Evolutionary conservation across 2,797 vertebrate species (phyloP).

Genomic region (Enteromius mattozi): DNA sequence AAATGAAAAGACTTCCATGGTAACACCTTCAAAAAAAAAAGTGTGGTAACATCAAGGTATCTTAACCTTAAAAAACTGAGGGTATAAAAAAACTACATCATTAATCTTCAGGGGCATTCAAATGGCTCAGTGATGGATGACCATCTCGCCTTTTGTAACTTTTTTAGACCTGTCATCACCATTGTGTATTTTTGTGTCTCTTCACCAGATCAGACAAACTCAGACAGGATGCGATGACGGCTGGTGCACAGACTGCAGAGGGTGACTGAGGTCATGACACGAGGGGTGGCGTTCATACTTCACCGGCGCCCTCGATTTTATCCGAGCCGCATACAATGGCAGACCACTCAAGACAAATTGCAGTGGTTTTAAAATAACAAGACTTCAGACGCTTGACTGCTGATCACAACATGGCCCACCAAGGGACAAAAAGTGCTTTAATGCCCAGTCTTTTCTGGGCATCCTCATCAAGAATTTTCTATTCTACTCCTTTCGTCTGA

Average conservation of each 20-base stretch:
- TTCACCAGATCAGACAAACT: slow-evolving; percentile 20
- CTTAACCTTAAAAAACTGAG: slow-evolving; percentile 10
- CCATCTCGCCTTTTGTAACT: slow-evolving; percentile 21
- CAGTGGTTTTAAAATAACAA: slow-evolving; percentile 64
- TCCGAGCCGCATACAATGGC: slow-evolving; percentile 64
- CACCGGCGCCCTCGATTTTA: slow-evolving; percentile 52
- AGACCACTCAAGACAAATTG: slow-evolving; percentile 65
- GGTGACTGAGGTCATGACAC: slow-evolving; percentile 48
- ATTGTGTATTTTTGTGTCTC: slow-evolving; percentile 44
- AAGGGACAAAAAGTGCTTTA: slow-evolving; percentile 46
- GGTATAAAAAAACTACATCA: slow-evolving; percentile 1
- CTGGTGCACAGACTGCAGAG: slow-evolving; percentile 16
- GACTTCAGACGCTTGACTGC: slow-evolving; percentile 44
- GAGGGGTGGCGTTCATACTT: slow-evolving; percentile 51
- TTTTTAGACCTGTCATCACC: slow-evolving; percentile 46
- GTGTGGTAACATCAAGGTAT: neutral
- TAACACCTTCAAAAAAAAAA: neutral
- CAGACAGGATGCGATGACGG: slow-evolving; percentile 28
- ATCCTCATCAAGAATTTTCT: slow-evolving; percentile 2
- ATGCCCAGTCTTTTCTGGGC: neutral
- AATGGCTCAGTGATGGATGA: slow-evolving; percentile 25
- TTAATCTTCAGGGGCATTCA: slow-evolving; percentile 38
- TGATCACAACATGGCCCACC: slow-evolving; percentile 55
- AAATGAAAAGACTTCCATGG: neutral
- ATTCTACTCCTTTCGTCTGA: slow-evolving; percentile 19